Percentiles rank a stretch among this genome's conserved stretches.
phyloP scores from a whole-genome alignment of 2,888 invertebrate genomes.

The Rhimphoctona megacephalus region DNA sequence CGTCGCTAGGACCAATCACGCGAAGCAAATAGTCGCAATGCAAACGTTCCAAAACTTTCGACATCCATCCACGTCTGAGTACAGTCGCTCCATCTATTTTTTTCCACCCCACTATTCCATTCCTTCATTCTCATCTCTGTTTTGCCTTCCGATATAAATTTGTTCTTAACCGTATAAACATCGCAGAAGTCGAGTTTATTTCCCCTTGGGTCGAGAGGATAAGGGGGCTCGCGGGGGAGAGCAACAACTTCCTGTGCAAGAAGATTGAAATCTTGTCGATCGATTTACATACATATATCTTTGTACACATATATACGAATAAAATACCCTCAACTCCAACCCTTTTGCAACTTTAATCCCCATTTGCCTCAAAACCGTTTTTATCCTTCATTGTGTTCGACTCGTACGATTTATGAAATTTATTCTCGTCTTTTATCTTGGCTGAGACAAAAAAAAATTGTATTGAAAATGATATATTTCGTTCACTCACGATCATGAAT shows the following conservation, averaged over 20 bases:
- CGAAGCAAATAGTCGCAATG: constrained; percentile 78
- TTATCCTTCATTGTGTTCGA: constrained; percentile 32
- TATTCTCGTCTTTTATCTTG: constrained; percentile 17
- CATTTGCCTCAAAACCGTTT: constrained; percentile 38
- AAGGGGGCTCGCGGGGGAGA: background rate
- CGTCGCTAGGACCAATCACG: constrained; percentile 76
- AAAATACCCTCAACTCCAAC: constrained; percentile 2
- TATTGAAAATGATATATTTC: constrained; percentile 18
- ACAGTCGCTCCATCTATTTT: constrained; percentile 37
- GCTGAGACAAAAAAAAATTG: constrained; percentile 13
- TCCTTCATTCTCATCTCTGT: constrained; percentile 31
- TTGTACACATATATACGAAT: background rate
- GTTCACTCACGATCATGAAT: constrained; percentile 7
- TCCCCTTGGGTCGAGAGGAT: constrained; percentile 42
- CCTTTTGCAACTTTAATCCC: constrained; percentile 25
- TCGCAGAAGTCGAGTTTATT: constrained; percentile 63
- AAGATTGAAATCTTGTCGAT: constrained; percentile 62
- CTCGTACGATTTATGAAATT: constrained; percentile 28
- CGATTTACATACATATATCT: constrained; percentile 39
- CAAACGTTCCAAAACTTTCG: constrained; percentile 76
- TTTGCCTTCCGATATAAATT: constrained; percentile 67
- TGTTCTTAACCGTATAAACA: constrained; percentile 71
- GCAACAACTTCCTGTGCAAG: constrained; percentile 50
- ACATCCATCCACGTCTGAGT: constrained; percentile 70
- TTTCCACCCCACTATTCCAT: constrained; percentile 8